Conservation (phyloP, 2,113 vertebrate genomes). For the Phyllostomus hastatus region DNA sequence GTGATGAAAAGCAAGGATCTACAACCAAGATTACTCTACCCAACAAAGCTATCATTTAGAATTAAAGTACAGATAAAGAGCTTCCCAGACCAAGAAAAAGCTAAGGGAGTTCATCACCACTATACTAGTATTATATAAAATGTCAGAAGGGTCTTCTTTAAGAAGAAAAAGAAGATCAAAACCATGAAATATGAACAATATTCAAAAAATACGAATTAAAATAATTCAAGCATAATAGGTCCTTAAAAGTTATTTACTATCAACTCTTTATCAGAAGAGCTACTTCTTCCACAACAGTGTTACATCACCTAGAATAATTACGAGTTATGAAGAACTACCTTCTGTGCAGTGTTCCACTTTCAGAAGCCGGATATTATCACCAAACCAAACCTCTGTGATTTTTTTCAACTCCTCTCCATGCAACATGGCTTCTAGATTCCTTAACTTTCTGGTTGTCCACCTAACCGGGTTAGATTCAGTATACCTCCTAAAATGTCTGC, state of each 20-base stretch:
- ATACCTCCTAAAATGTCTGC: neutral
- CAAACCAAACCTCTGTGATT: neutral
- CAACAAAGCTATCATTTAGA: too few species aligned
- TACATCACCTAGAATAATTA: neutral
- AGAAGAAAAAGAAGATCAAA: too few species aligned
- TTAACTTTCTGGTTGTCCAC: neutral
- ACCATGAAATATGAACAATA: too few species aligned
- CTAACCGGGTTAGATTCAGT: neutral
- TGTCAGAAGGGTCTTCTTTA: too few species aligned
- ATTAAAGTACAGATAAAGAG: too few species aligned
- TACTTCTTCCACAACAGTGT: neutral
- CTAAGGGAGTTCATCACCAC: too few species aligned
- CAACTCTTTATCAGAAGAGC: neutral
- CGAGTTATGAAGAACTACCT: neutral
- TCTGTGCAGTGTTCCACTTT: neutral
- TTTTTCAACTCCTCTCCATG: neutral
- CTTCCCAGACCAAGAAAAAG: too few species aligned
- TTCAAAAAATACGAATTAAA: too few species aligned
- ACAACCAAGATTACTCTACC: too few species aligned
- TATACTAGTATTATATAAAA: too few species aligned
- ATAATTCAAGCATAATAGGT: neutral
- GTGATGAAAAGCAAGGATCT: too few species aligned
- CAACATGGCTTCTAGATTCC: neutral
- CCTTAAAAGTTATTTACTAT: neutral
- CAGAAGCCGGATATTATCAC: neutral